phyloP scores from a whole-genome alignment of 2,888 invertebrate genomes.

The Dasypolia templi region DNA sequence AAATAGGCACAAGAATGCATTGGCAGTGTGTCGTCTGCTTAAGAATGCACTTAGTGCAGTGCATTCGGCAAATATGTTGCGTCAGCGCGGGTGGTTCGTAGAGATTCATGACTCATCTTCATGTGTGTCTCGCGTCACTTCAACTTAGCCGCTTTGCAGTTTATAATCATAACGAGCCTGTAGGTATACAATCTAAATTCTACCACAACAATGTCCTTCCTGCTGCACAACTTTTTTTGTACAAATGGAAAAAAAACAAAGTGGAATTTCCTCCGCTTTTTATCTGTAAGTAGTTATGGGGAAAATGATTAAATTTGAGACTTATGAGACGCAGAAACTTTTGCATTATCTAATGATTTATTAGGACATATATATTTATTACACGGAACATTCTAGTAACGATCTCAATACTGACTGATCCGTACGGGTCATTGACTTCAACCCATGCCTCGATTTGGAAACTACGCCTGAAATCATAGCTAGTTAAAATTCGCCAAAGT shows the following conservation, averaged over 20 bases:
- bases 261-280: background rate
- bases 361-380: conserved; percentile 37
- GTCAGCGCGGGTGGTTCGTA: conserved; percentile 49
- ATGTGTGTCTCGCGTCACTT: conserved; percentile 29
- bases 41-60: conserved; percentile 57
- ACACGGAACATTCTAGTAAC: conserved; percentile 61
- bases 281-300: background rate
- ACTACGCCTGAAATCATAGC: conserved; percentile 34
- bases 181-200: background rate
- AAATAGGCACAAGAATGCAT: conserved; percentile 30
- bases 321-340: background rate
- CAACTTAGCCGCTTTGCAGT: conserved; percentile 6
- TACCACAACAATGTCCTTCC: background rate
- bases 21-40: conserved; percentile 30
- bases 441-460: conserved; percentile 61
- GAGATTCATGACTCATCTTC: conserved; percentile 54
- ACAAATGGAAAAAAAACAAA: background rate
- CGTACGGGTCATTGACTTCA: conserved; percentile 67
- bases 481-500: conserved; percentile 19
- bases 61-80: conserved; percentile 54
- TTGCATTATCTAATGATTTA: background rate
- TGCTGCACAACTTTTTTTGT: background rate
- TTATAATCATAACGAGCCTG: background rate
- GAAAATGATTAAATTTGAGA: background rate
- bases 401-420: conserved; percentile 63